Evolutionary conservation across 1,140 invertebrate genomes (phyloP).

Genomic region (Heliconius hewitsoni): DNA sequence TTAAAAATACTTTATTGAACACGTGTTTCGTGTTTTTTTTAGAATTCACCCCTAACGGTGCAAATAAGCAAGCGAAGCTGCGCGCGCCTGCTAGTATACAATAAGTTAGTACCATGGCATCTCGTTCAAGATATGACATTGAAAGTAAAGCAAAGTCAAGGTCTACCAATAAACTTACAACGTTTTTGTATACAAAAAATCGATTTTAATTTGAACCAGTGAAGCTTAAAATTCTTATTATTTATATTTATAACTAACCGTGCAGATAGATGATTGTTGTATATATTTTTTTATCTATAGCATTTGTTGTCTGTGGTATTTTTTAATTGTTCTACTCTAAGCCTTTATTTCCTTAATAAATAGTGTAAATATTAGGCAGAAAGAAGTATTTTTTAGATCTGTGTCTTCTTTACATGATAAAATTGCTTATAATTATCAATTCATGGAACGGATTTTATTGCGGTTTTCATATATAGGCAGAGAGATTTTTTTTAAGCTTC

Average conservation of each 20-base stretch:
- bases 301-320: slow-evolving; percentile 1
- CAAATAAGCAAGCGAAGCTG: too few relatives aligned
- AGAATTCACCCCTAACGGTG: too few relatives aligned
- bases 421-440: too few relatives aligned
- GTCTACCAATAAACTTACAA: slow-evolving; percentile 14
- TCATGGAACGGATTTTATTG: too few relatives aligned
- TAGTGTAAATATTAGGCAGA: neutral
- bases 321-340: neutral
- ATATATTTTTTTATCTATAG: slow-evolving; percentile 13
- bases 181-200: slow-evolving; percentile 16
- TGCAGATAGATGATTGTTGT: slow-evolving; percentile 4
- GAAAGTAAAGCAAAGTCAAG: slow-evolving; percentile 22
- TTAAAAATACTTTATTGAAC: too few relatives aligned
- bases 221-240: neutral
- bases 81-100: too few relatives aligned
- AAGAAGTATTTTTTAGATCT: neutral
- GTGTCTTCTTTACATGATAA: neutral
- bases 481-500: too few relatives aligned
- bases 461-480: too few relatives aligned
- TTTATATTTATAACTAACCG: slow-evolving; percentile 12
- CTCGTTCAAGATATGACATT: neutral
- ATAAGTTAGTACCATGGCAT: neutral
- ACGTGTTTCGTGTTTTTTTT: too few relatives aligned
- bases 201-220: neutral
- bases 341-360: neutral